Percentiles rank a stretch among this genome's conserved stretches.
Conservation (phyloP, 2,113 vertebrate species). For the Embiotoca jacksoni region DNA sequence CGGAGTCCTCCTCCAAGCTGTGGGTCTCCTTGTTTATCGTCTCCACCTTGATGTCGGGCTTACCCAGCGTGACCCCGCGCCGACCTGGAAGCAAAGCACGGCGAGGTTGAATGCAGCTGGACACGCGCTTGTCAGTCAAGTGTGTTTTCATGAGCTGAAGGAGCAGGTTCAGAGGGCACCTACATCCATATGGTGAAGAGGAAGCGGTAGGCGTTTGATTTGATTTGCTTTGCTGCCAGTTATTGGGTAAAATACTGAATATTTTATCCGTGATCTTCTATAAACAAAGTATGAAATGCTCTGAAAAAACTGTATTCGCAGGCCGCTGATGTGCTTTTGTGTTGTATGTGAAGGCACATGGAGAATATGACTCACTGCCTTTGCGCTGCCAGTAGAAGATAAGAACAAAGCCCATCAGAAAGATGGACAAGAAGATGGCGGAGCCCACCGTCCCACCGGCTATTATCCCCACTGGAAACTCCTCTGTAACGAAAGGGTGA, state of each 20-base stretch:
- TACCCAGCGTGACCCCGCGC: conserved; percentile 94
- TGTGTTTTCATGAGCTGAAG: conserved; percentile 40
- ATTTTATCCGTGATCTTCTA: conserved; percentile 2
- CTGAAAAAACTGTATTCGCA: conserved; percentile 9
- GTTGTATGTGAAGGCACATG: conserved; percentile 2
- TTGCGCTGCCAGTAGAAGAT: conserved; percentile 96
- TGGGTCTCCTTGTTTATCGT: conserved; percentile 97
- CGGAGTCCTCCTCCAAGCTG: conserved; percentile 93
- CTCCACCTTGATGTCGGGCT: conserved; percentile 98
- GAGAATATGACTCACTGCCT: conserved; percentile 91
- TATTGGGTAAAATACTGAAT: neutral
- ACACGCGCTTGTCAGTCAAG: conserved; percentile 1
- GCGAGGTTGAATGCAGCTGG: conserved; percentile 58
- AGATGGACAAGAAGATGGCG: conserved; percentile 88
- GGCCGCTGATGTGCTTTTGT: neutral
- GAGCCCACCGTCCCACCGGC: conserved; percentile 89
- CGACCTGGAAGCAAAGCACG: conserved; percentile 87
- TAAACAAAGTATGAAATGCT: neutral
- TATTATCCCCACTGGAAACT: conserved; percentile 91
- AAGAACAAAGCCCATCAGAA: conserved; percentile 87
- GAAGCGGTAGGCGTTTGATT: conserved; percentile 16
- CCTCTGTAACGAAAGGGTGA: conserved; percentile 81
- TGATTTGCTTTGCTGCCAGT: neutral
- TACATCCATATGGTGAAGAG: conserved; percentile 14
- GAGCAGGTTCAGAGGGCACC: conserved; percentile 25